Evolutionary conservation across 1,140 invertebrate species (phyloP), one percentile per base, ranked within the genome.

Genomic region (Drosophila murphyi): DNA sequence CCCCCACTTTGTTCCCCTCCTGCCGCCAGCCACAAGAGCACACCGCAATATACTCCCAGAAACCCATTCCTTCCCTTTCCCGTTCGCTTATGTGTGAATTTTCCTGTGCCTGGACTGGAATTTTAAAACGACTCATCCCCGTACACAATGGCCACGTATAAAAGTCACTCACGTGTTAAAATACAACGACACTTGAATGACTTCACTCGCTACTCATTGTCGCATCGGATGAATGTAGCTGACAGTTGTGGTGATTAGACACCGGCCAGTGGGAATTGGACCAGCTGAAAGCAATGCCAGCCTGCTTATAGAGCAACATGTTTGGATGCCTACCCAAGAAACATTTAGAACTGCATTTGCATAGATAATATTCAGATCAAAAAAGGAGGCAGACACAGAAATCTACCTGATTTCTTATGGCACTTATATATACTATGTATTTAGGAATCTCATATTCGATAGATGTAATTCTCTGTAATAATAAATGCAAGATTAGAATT

Each of bases 141-240:
- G n/a, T 43, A 72, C 56, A 70, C 62, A 70, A 57, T 72, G 68
- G 72, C 52, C 61, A 72, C 57, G 54, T 65, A 76, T 80, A 79
- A 77, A 88, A 88, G 83, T 77, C 83, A 88, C 72, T 87, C 80
- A 89, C 76, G 76, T 88, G 82, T 82, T 82, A 69, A 88, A 71
- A 82, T 77, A 88, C 72, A 71, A 74, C 60, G 69, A 63, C 83
- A 80, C 80, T 73, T 64, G 60, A 70, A 80, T 79, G 54, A 54
- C 41, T 51, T 57, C 55, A 61, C 62, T 72, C 34, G 69, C 29
- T 34, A 35, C 67, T 76, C 69, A 59, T 62, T 70, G 77, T 52
- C 72, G 41, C 20, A 50, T 64, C 52, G 39, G 45, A 52, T 31
- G 52, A 62, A 37, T 55, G 65, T n/a, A 41, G 45, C 32, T 72